phyloP scores from a whole-genome alignment of 2,888 invertebrate genomes.

The Dicycla oo region DNA sequence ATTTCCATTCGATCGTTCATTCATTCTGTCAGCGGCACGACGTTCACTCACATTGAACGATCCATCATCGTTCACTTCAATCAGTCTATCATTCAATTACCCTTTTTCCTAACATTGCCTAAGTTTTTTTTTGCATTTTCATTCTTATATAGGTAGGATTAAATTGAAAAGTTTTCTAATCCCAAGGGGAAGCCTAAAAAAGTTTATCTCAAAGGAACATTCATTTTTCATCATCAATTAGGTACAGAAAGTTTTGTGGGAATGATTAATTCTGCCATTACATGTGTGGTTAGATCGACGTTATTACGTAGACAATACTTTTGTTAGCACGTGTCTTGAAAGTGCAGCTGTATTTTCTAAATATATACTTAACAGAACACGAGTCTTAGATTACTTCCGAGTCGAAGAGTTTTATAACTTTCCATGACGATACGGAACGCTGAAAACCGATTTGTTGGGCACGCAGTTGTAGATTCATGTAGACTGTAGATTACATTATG shows the following conservation, averaged over 20 bases:
- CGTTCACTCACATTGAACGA: conserved; percentile 54
- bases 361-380: not conserved
- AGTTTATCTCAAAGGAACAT: conserved; percentile 41
- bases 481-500: not conserved
- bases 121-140: conserved; percentile 43
- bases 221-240: conserved; percentile 64
- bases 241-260: conserved; percentile 33
- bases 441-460: not conserved
- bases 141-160: conserved; percentile 21
- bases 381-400: not conserved
- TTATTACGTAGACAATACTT: not conserved
- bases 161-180: conserved; percentile 56
- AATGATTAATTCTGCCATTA: conserved; percentile 28
- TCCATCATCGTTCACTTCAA: conserved; percentile 60
- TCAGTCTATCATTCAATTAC: conserved; percentile 59
- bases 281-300: conserved; percentile 12
- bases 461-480: not conserved
- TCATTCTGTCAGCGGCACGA: conserved; percentile 55
- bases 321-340: not conserved
- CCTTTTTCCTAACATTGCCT: conserved; percentile 36
- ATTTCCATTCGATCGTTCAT: conserved; percentile 57
- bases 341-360: conserved; percentile 4
- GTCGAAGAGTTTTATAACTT: not conserved
- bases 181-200: conserved; percentile 32
- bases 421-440: not conserved